Evolutionary conservation across 2,113 vertebrate species (phyloP).

Genomic region (Larimichthys polyactis): DNA sequence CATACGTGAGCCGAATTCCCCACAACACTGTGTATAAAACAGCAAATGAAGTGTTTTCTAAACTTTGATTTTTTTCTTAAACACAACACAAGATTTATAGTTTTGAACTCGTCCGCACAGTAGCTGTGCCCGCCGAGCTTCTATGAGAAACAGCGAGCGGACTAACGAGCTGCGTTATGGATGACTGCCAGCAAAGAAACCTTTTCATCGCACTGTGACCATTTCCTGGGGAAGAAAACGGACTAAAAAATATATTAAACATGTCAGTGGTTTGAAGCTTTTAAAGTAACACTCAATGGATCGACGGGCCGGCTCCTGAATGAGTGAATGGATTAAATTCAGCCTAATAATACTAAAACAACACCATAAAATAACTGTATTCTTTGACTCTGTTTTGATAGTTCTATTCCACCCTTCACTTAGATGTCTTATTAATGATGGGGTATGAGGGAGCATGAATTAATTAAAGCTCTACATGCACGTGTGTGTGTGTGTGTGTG

Average conservation of each 20-base stretch:
- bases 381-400: conserved; percentile 19
- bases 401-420: conserved; percentile 24
- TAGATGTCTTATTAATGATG: conserved; percentile 48
- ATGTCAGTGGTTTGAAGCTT: conserved; percentile 54
- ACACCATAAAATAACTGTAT: conserved; percentile 46
- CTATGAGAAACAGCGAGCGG: conserved; percentile 18
- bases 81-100: too few species aligned
- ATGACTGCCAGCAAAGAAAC: conserved; percentile 61
- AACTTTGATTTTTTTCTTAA: too few species aligned
- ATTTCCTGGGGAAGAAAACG: conserved; percentile 58
- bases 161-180: conserved; percentile 65
- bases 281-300: conserved; percentile 33
- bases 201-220: conserved; percentile 64
- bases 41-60: conserved; percentile 19
- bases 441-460: conserved; percentile 19
- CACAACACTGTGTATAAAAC: conserved; percentile 6
- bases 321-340: conserved; percentile 40
- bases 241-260: conserved; percentile 60
- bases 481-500: background rate
- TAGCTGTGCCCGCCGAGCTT: conserved; percentile 38
- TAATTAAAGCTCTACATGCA: conserved; percentile 23
- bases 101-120: conserved; percentile 49
- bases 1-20: background rate
- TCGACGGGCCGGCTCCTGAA: conserved; percentile 39
- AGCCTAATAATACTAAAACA: conserved; percentile 54